Conservation (phyloP, 2,797 vertebrate species). For the Lophura swinhoii region DNA sequence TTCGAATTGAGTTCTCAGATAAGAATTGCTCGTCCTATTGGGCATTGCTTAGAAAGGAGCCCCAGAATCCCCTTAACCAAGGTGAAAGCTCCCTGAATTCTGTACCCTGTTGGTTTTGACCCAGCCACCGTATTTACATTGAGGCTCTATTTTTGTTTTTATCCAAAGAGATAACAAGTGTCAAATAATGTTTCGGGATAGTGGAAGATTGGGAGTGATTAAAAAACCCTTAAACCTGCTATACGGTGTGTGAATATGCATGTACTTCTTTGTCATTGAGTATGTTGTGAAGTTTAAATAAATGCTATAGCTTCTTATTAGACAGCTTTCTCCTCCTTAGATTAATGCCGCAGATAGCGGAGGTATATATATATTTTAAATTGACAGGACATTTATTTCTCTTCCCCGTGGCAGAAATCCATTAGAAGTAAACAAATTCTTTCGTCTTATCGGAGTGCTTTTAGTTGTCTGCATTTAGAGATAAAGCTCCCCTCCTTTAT, state of each 20-base stretch:
- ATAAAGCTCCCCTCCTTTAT: neutral
- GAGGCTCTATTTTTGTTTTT: neutral
- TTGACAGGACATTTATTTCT: conserved; percentile 33
- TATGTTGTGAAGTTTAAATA: neutral
- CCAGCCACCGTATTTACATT: neutral
- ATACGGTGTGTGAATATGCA: neutral
- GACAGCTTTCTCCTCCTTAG: neutral
- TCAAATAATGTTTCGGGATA: neutral
- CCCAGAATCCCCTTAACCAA: neutral
- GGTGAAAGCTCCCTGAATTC: neutral
- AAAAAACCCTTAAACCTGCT: neutral
- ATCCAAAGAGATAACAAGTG: neutral
- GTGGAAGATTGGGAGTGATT: neutral
- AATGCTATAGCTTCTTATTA: neutral
- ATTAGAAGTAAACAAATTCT: conserved; percentile 42
- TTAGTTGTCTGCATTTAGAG: conserved; percentile 19
- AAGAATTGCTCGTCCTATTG: neutral
- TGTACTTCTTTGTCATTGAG: neutral
- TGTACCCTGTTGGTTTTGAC: neutral
- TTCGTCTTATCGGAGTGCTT: conserved; percentile 37
- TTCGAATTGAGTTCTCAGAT: neutral
- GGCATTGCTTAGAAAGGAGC: neutral
- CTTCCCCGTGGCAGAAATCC: conserved; percentile 40
- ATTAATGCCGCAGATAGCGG: neutral
- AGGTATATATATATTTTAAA: neutral